These are phyloP conservation scores for Aphyosemion australe DNA, from an alignment of 2,113 vertebrate species.

Conservation along the genomic window DNA sequence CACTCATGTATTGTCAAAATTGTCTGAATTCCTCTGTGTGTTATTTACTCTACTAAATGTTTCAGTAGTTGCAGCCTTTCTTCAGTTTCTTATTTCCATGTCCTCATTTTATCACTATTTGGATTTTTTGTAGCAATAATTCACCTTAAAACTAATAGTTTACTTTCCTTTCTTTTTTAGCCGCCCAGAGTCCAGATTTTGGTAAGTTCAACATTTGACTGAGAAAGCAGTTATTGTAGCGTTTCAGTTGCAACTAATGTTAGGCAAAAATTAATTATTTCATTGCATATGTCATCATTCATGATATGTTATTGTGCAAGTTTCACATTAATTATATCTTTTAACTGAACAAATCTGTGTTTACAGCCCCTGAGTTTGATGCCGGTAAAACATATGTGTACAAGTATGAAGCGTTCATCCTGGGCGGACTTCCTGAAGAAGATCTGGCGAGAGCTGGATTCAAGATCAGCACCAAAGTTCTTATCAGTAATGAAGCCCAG, in stretches of 20 bases:
- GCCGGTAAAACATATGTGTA: slow-evolving; percentile 73
- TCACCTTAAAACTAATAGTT: background rate
- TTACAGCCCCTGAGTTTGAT: slow-evolving; percentile 78
- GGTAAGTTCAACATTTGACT: slow-evolving; percentile 37
- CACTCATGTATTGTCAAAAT: too few species aligned
- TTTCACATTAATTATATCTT: background rate
- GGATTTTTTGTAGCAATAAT: background rate
- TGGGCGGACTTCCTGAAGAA: slow-evolving; percentile 79
- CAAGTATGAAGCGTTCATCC: slow-evolving; percentile 78
- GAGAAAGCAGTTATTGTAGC: background rate
- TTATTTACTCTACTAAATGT: too few species aligned
- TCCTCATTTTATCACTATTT: too few species aligned
- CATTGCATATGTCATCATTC: background rate
- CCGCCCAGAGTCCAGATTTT: slow-evolving; percentile 23
- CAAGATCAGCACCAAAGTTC: slow-evolving; percentile 76
- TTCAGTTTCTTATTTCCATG: too few species aligned
- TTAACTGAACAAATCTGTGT: background rate
- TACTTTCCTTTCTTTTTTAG: slow-evolving; percentile 26
- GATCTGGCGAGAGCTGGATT: slow-evolving; percentile 75
- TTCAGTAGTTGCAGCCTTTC: too few species aligned
- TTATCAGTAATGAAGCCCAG: slow-evolving; percentile 68
- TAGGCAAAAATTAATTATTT: background rate
- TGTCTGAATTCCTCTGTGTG: too few species aligned
- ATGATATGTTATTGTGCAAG: background rate
- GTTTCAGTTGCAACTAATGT: background rate